These are phyloP conservation scores for Lagorchestes hirsutus DNA, from an alignment of 2,797 vertebrate genomes.

Conservation along the genomic window DNA sequence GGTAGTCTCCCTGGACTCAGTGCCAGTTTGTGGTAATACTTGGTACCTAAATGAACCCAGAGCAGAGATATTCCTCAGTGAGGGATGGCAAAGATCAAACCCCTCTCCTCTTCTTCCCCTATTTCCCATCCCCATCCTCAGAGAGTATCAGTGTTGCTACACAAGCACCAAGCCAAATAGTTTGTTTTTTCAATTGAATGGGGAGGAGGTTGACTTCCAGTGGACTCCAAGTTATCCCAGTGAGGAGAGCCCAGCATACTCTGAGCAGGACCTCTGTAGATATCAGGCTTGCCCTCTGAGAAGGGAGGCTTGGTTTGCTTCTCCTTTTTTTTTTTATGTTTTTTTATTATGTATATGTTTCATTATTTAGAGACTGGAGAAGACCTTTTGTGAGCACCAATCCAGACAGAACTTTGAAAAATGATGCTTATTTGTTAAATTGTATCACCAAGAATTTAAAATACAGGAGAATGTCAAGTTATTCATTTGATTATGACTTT, in stretches of 20 bases:
- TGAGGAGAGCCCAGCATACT: neutral
- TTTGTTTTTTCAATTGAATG: neutral
- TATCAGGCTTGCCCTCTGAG: neutral
- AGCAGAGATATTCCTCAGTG: neutral
- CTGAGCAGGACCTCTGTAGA: neutral
- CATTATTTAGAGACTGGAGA: neutral
- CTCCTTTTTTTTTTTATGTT: neutral
- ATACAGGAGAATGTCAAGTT: neutral
- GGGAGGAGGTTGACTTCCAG: neutral
- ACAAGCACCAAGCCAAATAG: neutral
- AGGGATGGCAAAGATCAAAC: neutral
- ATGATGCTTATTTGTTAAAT: neutral
- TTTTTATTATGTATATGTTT: neutral
- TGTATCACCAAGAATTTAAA: neutral
- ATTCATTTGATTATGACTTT: neutral
- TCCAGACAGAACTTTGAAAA: neutral
- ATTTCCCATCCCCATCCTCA: neutral
- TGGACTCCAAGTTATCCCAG: neutral
- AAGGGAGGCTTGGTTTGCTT: neutral
- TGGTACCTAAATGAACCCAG: neutral
- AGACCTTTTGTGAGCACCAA: neutral
- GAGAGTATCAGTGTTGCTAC: neutral
- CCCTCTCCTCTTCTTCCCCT: neutral
- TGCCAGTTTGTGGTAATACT: neutral
- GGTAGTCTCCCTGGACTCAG: neutral